phyloP scores from a whole-genome alignment of 1,140 invertebrate species.

The Eciton burchellii region DNA sequence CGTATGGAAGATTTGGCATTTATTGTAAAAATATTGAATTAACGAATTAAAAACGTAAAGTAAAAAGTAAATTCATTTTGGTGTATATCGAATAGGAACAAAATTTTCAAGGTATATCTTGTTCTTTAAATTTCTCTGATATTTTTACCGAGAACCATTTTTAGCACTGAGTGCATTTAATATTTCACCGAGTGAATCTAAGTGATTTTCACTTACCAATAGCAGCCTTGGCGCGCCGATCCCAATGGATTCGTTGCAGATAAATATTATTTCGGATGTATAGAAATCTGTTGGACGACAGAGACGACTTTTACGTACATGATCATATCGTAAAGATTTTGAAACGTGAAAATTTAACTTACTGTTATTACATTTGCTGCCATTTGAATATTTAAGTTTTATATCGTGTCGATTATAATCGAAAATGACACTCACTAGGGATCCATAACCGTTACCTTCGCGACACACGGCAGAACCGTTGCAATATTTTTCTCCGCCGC shows the following conservation, averaged over 20 bases:
- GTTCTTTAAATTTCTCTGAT: no score
- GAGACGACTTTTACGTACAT: not conserved
- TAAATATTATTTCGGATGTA: slow-evolving; percentile 73
- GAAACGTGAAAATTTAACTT: slow-evolving; percentile 59
- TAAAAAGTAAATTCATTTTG: no score
- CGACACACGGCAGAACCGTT: slow-evolving; percentile 75
- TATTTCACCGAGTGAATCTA: no score
- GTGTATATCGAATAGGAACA: no score
- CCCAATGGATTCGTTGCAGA: slow-evolving; percentile 69
- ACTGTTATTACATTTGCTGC: slow-evolving; percentile 74
- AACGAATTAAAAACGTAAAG: not conserved
- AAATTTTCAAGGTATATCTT: no score
- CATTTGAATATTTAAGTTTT: slow-evolving; percentile 74
- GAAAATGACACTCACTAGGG: slow-evolving; percentile 71
- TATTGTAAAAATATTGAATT: slow-evolving; percentile 15
- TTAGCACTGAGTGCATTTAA: not conserved
- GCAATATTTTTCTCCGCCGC: slow-evolving; percentile 72
- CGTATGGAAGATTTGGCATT: not conserved
- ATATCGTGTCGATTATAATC: slow-evolving; percentile 75
- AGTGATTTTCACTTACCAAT: slow-evolving; percentile 73
- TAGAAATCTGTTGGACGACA: slow-evolving; percentile 61
- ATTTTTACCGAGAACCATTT: not conserved
- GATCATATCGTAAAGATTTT: not conserved
- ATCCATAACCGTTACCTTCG: slow-evolving; percentile 72
- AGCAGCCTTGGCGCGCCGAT: slow-evolving; percentile 70